phyloP scores from a whole-genome alignment of 2,797 vertebrate genomes.

The Spinus olivaceus region DNA sequence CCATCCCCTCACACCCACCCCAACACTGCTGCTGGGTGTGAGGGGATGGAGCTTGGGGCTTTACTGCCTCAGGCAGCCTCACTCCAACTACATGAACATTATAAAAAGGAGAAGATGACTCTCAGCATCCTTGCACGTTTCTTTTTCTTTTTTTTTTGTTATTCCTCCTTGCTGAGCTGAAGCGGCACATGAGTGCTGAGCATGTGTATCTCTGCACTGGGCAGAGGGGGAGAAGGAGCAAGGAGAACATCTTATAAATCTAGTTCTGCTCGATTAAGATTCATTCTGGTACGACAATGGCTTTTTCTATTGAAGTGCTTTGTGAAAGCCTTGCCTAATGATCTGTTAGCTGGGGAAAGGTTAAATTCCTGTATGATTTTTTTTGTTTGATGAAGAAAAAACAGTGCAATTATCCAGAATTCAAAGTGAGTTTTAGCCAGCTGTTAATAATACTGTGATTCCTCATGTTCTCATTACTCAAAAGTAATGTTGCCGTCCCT shows the following conservation, averaged over 20 bases:
- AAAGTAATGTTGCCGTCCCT: conserved; percentile 30
- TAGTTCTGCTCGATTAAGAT: conserved; percentile 54
- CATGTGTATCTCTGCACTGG: not conserved
- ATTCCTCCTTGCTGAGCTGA: not conserved
- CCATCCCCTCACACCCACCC: too few species aligned
- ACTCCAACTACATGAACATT: not conserved
- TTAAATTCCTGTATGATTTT: conserved; percentile 49
- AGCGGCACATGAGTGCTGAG: not conserved
- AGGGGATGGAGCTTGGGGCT: rapidly evolving
- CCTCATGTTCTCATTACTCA: conserved; percentile 35
- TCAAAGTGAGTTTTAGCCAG: conserved; percentile 55
- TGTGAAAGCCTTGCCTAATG: conserved; percentile 47
- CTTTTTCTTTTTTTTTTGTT: rapidly evolving
- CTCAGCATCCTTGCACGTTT: not conserved
- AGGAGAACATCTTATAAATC: conserved; percentile 24
- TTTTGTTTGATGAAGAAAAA: conserved; percentile 59
- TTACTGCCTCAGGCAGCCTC: not conserved
- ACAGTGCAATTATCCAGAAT: conserved; percentile 46
- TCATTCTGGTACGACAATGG: conserved; percentile 14
- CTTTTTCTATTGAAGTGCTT: conserved; percentile 48
- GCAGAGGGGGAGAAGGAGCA: not conserved
- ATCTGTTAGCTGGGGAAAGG: conserved; percentile 61
- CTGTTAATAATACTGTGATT: conserved; percentile 52
- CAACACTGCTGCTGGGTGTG: not conserved
- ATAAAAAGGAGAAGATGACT: not conserved